Evolutionary conservation across 2,113 vertebrate species (phyloP).

Genomic region (Gopherus evgoodei): DNA sequence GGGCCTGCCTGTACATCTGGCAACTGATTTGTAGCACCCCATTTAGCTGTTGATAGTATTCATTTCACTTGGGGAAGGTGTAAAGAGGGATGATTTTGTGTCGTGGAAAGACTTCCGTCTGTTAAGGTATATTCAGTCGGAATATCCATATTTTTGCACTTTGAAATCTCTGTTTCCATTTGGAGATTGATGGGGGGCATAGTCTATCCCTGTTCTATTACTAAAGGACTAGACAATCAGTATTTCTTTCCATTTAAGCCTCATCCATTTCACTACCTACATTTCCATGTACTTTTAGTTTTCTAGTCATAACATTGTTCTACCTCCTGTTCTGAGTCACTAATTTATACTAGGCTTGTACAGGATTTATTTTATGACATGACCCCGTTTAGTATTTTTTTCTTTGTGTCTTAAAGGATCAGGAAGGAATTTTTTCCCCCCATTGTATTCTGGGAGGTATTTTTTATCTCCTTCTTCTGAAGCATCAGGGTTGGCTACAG

Average conservation of each 20-base stretch:
- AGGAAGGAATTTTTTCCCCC: not conserved
- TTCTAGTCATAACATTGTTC: not conserved
- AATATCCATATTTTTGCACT: not conserved
- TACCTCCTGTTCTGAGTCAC: not conserved
- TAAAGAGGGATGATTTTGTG: not conserved
- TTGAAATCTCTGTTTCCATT: not conserved
- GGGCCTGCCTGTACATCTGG: not conserved
- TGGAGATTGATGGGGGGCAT: not conserved
- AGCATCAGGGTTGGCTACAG: not conserved
- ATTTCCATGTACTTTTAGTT: not conserved
- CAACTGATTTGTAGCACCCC: not conserved
- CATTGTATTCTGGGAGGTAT: not conserved
- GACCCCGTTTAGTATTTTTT: not conserved
- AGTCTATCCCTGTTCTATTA: not conserved
- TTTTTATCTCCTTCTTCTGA: not conserved
- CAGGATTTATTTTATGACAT: not conserved
- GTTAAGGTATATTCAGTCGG: not conserved
- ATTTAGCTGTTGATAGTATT: conserved; percentile 10
- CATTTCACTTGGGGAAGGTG: accelerated
- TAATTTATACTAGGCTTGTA: not conserved
- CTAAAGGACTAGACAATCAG: not conserved
- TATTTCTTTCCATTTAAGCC: not conserved
- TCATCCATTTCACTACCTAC: conserved; percentile 35
- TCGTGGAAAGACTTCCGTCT: not conserved
- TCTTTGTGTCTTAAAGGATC: not conserved